Base-by-base conservation (phyloP, 2,888 invertebrate genomes). In the Plutella xylostella region DNA sequence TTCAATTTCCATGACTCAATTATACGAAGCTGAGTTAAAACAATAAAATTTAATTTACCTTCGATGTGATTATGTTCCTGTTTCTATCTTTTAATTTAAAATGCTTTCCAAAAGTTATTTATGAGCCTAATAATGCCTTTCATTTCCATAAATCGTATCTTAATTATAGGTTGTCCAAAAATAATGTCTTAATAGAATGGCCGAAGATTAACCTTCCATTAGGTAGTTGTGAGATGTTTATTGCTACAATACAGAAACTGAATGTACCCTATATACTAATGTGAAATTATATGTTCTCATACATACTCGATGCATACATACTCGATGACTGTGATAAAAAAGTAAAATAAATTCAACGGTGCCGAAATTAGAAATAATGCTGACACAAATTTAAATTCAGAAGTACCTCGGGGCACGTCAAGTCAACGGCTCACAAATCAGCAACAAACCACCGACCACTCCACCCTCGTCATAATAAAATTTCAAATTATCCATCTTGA, bases 381-480 rank as follows among this genome's bases (percentile, higher is more conserved):
- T 19, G 37, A 37, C 37, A 37, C 37, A 18, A 37, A 37, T 37
- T 37, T 37, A 37, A 37, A 37, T 20, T 20, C 37, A n/a, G n/a
- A 37, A 37, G 19, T n/a, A 37, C 18, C 37, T 12, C 28, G 33
- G 4, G 33, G 33, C 33, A 7, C 15, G n/a, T n/a, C n/a, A n/a
- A n/a, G n/a, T n/a, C n/a, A n/a, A n/a, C n/a, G n/a, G n/a, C 28
- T n/a, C 28, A 28, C 28, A 28, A 28, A 28, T 4, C 28, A 28
- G 28, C 9, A 28, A 28, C n/a, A 9, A 28, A 28, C 28, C 11
- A 12, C 22, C 9, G 22, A 5, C 9, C 6, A 14, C 17, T 39
- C 39, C 17, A 71, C 71, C 72, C 71, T 69, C 59, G 66, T 72
- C 70, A 68, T 68, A 67, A 70, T 70, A 72, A 69, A 70, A 65